These are phyloP conservation scores for Alviniconcha strummeri DNA, from an alignment of 2,888 invertebrate species.

Conservation along the genomic window DNA sequence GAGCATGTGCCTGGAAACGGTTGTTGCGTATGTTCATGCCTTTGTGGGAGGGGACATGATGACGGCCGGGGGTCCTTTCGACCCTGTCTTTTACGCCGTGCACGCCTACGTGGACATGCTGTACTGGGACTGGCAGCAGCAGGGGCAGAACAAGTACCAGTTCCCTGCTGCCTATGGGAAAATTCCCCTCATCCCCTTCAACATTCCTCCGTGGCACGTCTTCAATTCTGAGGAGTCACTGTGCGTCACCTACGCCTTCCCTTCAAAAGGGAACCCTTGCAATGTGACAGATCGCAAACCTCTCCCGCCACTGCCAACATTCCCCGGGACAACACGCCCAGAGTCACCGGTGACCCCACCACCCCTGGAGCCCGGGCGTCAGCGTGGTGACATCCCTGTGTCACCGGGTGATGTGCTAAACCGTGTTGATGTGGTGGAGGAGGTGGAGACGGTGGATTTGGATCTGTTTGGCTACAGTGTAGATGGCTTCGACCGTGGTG, in stretches of 20 bases:
- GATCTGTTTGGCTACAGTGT: slow-evolving; percentile 62
- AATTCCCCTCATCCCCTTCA: slow-evolving; percentile 66
- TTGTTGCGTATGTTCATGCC: slow-evolving; percentile 60
- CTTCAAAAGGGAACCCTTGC: slow-evolving; percentile 59
- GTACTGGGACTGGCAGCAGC: slow-evolving; percentile 66
- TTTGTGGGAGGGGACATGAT: slow-evolving; percentile 68
- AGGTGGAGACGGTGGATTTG: slow-evolving; percentile 40
- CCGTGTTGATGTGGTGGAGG: slow-evolving; percentile 44
- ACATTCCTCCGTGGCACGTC: slow-evolving; percentile 57
- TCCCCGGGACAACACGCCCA: slow-evolving; percentile 10
- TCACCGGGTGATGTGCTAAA: slow-evolving; percentile 28
- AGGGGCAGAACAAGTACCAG: slow-evolving; percentile 58
- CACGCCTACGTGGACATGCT: slow-evolving; percentile 66
- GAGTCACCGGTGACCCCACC: not conserved
- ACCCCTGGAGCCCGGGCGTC: not conserved
- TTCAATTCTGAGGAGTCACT: slow-evolving; percentile 57
- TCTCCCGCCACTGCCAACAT: not conserved
- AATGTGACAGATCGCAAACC: slow-evolving; percentile 44
- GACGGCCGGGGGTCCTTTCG: slow-evolving; percentile 59
- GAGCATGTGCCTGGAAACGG: slow-evolving; percentile 63
- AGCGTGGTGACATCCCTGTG: slow-evolving; percentile 52
- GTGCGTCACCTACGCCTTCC: slow-evolving; percentile 60
- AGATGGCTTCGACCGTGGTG: slow-evolving; percentile 60
- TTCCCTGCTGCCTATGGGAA: slow-evolving; percentile 64
- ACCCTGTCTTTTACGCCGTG: slow-evolving; percentile 64